These are phyloP conservation scores for Phyllotreta cruciferae DNA, from an alignment of 2,888 invertebrate species.

Conservation along the genomic window DNA sequence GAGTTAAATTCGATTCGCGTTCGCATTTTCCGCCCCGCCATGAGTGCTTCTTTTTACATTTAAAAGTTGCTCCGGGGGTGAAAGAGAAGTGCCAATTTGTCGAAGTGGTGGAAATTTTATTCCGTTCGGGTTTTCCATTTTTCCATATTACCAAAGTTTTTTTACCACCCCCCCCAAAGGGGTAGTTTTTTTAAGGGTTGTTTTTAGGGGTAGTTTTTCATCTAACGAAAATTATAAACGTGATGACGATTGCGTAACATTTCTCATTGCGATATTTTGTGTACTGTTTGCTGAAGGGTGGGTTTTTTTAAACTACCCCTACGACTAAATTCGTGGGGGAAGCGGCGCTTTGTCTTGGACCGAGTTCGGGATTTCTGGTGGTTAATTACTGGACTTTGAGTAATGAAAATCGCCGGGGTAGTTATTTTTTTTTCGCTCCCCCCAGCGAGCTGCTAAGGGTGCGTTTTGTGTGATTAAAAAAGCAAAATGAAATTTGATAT, in stretches of 20 bases:
- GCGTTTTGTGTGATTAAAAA: too few species aligned
- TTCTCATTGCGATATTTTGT: too few species aligned
- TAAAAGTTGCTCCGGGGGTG: slow-evolving; percentile 37
- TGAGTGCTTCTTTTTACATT: slow-evolving; percentile 49
- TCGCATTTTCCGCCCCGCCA: slow-evolving; percentile 29
- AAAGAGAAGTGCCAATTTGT: slow-evolving; percentile 56
- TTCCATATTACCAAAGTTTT: slow-evolving; percentile 55
- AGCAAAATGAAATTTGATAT: too few species aligned
- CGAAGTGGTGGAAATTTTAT: slow-evolving; percentile 57
- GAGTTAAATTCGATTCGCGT: too few species aligned
- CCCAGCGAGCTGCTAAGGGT: too few species aligned
- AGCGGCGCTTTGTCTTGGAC: slow-evolving; percentile 34
- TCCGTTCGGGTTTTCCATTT: slow-evolving; percentile 57
- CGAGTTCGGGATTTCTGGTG: slow-evolving; percentile 22
- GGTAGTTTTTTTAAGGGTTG: too few species aligned
- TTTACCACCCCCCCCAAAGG: too few species aligned
- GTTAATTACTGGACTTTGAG: slow-evolving; percentile 35
- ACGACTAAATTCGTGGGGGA: slow-evolving; percentile 2
- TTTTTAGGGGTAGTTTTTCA: too few species aligned
- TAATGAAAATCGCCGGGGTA: slow-evolving; percentile 5
- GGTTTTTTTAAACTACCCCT: slow-evolving; percentile 16
- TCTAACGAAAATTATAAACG: too few species aligned
- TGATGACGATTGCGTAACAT: too few species aligned
- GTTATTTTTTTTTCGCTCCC: too few species aligned
- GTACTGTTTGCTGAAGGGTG: too few species aligned